These are phyloP conservation scores for Ceratina australensis DNA, from an alignment of 1,140 invertebrate species.

Conservation along the genomic window DNA sequence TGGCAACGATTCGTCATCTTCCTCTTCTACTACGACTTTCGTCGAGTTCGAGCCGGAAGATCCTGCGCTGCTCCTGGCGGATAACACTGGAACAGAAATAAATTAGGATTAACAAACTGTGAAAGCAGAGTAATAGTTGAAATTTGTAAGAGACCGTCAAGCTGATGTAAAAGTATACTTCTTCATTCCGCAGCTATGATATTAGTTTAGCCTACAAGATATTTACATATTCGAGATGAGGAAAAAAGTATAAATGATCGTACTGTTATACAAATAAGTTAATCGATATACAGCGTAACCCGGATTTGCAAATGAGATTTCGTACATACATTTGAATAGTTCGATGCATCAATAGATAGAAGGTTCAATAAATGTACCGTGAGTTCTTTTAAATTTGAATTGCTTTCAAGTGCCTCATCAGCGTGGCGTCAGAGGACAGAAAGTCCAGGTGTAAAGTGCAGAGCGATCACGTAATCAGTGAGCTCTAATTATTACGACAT, in stretches of 20 bases:
- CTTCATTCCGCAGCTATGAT: no score
- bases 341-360: not conserved
- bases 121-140: not conserved
- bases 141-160: not conserved
- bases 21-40: constrained; percentile 44
- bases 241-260: not conserved
- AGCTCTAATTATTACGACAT: constrained; percentile 10
- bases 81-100: constrained; percentile 60
- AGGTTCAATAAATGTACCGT: constrained; percentile 7
- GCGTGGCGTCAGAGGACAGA: not conserved
- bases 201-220: no score
- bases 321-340: not conserved
- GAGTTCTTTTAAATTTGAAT: constrained; percentile 30
- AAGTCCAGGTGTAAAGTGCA: no score
- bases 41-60: constrained; percentile 50
- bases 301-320: not conserved
- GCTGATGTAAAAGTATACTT: not conserved
- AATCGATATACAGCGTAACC: not conserved
- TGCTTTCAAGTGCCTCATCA: constrained; percentile 11
- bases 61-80: constrained; percentile 18
- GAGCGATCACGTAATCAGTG: not conserved
- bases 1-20: constrained; percentile 57
- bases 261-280: constrained; percentile 1
- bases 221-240: not conserved
- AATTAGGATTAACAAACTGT: not conserved